Conservation (phyloP, 2,888 invertebrate genomes). For the Schizaphis graminum region DNA sequence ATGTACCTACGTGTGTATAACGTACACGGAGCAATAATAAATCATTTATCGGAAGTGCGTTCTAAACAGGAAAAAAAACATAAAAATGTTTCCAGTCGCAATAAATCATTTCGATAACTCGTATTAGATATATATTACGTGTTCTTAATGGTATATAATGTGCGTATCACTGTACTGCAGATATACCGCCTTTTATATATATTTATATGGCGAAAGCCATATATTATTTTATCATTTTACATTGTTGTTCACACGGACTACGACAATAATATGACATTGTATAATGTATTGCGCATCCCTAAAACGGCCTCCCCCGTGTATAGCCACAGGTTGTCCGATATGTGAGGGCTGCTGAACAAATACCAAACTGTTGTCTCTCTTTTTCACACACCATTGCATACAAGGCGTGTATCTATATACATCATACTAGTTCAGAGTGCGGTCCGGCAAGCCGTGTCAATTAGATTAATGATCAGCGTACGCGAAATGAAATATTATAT, state of each 20-base stretch:
- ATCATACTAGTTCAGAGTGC: not conserved
- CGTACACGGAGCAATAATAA: not conserved
- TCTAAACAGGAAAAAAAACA: not conserved
- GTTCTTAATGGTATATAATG: not conserved
- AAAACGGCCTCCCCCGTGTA: not conserved
- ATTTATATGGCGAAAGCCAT: not conserved
- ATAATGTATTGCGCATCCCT: not conserved
- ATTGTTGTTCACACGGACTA: constrained; percentile 29
- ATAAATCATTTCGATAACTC: constrained; percentile 57
- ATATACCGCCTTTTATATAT: not conserved
- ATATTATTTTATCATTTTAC: not conserved
- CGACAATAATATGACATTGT: not conserved
- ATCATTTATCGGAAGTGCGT: constrained; percentile 54
- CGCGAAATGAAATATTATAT: constrained; percentile 38
- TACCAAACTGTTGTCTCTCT: not conserved
- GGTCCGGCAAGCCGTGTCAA: constrained; percentile 17
- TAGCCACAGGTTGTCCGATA: not conserved
- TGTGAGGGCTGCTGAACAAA: not conserved
- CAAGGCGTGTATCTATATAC: not conserved
- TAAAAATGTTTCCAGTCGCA: constrained; percentile 40
- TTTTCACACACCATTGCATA: not conserved
- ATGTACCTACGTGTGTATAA: not conserved
- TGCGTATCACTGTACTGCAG: not conserved
- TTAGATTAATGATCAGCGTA: constrained; percentile 40
- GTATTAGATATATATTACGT: constrained; percentile 12